Conservation (phyloP, 2,797 vertebrate genomes). For the Anguilla megastoma region DNA sequence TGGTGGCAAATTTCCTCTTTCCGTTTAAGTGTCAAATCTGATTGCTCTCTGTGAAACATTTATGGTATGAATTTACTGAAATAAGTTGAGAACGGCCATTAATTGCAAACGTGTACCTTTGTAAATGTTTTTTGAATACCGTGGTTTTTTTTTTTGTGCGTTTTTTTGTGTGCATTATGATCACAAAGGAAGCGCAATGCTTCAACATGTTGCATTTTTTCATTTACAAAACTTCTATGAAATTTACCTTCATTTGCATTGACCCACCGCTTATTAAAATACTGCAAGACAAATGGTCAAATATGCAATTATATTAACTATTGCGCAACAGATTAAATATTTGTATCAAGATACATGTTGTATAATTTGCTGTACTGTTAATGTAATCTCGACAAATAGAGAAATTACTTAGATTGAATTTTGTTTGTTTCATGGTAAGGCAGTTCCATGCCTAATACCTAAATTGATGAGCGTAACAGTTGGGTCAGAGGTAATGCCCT, state of each 20-base stretch:
- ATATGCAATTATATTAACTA: background rate
- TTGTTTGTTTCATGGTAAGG: constrained; percentile 54
- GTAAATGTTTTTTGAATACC: background rate
- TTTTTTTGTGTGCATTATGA: too few species aligned
- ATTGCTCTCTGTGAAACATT: background rate
- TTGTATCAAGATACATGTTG: background rate
- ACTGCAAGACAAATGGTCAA: background rate
- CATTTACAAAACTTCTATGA: too few species aligned
- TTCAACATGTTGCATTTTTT: too few species aligned
- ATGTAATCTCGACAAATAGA: background rate
- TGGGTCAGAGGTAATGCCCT: constrained; percentile 50
- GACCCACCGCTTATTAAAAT: background rate
- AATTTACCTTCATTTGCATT: background rate
- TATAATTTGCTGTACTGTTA: background rate
- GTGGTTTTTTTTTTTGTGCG: too few species aligned
- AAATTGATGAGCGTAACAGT: constrained; percentile 53
- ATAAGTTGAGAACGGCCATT: background rate
- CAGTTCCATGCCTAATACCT: constrained; percentile 63
- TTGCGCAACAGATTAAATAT: background rate
- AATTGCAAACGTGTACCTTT: background rate
- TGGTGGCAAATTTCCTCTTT: background rate
- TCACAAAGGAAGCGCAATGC: too few species aligned
- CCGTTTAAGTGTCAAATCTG: background rate
- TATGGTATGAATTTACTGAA: background rate
- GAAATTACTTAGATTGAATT: background rate